Evolutionary conservation across 2,888 invertebrate genomes (phyloP).

Genomic region (Anticlea derivata): DNA sequence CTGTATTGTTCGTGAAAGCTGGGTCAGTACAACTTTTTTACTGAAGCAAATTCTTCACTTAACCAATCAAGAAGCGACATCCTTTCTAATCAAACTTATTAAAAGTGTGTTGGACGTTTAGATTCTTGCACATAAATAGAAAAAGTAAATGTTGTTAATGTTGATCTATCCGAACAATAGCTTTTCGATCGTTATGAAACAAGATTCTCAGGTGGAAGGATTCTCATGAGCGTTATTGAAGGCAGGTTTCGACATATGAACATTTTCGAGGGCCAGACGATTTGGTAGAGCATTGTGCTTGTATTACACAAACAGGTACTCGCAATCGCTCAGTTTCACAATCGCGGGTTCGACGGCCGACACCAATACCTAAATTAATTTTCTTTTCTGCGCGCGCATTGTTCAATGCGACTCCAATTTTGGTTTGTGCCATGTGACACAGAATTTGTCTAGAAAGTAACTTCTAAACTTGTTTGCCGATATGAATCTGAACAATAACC

Average conservation of each 20-base stretch:
- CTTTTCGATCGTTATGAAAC: slow-evolving; percentile 36
- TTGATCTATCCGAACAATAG: slow-evolving; percentile 28
- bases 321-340: slow-evolving; percentile 81
- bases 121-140: neutral
- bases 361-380: slow-evolving; percentile 84
- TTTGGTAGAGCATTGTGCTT: slow-evolving; percentile 74
- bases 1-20: slow-evolving; percentile 7
- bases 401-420: slow-evolving; percentile 74
- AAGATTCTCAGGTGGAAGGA: slow-evolving; percentile 36
- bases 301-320: slow-evolving; percentile 77
- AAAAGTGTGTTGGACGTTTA: too few relatives aligned
- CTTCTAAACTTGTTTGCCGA: slow-evolving; percentile 43
- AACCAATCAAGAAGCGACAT: too few relatives aligned
- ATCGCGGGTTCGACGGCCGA: slow-evolving; percentile 78
- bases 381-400: slow-evolving; percentile 77
- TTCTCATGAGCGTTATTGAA: slow-evolving; percentile 45
- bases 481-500: slow-evolving; percentile 13
- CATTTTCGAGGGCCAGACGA: slow-evolving; percentile 72
- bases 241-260: slow-evolving; percentile 67
- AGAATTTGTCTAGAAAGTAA: slow-evolving; percentile 55
- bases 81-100: neutral
- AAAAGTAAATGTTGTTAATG: slow-evolving; percentile 15
- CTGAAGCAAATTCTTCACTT: too few relatives aligned
- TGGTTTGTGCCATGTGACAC: slow-evolving; percentile 63
- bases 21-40: neutral